phyloP scores from a whole-genome alignment of 2,113 vertebrate genomes.

The Corythoichthys intestinalis region DNA sequence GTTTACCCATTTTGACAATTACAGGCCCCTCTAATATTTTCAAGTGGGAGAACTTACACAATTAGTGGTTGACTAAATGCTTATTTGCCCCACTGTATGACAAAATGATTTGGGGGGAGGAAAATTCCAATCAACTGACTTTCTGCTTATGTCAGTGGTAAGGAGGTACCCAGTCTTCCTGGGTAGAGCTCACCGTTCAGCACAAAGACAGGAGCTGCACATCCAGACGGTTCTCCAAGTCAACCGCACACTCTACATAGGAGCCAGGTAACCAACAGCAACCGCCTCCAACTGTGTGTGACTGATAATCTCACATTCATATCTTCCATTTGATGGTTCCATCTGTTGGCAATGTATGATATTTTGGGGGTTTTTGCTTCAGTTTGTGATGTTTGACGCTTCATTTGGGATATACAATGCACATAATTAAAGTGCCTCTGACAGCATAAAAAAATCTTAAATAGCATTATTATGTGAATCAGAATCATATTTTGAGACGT shows the following conservation, averaged over 20 bases:
- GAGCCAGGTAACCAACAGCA: constrained; percentile 83
- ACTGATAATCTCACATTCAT: constrained; percentile 41
- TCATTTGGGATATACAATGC: not conserved
- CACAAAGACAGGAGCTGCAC: constrained; percentile 74
- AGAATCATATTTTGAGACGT: too few relatives aligned
- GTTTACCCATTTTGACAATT: too few relatives aligned
- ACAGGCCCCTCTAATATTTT: too few relatives aligned
- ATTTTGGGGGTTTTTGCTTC: constrained; percentile 18
- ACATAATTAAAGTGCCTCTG: not conserved
- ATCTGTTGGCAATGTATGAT: constrained; percentile 54
- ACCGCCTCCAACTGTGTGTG: constrained; percentile 52
- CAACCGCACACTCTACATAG: constrained; percentile 92
- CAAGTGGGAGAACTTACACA: too few relatives aligned
- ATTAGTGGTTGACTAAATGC: too few relatives aligned
- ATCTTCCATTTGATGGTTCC: constrained; percentile 54
- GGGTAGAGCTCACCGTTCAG: constrained; percentile 79
- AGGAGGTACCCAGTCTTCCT: constrained; percentile 87
- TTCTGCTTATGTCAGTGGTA: constrained; percentile 72
- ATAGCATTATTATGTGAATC: too few relatives aligned
- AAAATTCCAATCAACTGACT: not conserved
- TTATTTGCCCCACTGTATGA: too few relatives aligned
- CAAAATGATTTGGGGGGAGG: too few relatives aligned
- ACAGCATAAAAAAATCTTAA: too few relatives aligned
- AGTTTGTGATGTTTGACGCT: constrained; percentile 8
- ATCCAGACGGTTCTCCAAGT: constrained; percentile 90